Evolutionary conservation across 2,797 vertebrate genomes (phyloP).

Genomic region (Monodelphis domestica): DNA sequence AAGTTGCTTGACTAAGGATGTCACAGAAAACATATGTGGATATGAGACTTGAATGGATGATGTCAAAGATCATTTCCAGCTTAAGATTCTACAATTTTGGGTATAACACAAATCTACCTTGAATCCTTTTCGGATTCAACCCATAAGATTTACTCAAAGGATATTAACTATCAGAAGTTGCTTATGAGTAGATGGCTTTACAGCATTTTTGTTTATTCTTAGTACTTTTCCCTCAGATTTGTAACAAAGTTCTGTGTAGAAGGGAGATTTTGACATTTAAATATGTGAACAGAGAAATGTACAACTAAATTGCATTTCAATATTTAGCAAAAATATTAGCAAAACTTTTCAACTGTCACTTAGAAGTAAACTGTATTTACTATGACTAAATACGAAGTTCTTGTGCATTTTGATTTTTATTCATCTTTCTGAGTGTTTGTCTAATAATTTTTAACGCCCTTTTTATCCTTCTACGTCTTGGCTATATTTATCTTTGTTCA

Average conservation of each 20-base stretch:
- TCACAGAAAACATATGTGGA: neutral
- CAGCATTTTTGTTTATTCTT: neutral
- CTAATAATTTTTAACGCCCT: conserved; percentile 1
- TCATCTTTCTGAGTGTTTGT: conserved; percentile 28
- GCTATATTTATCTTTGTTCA: conserved; percentile 54
- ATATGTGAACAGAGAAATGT: neutral
- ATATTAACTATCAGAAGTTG: conserved; percentile 17
- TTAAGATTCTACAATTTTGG: neutral
- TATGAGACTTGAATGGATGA: neutral
- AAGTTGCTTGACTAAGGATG: neutral
- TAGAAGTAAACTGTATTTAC: neutral
- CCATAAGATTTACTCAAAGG: neutral
- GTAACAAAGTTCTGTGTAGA: neutral
- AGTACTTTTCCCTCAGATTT: conserved; percentile 22
- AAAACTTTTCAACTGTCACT: neutral
- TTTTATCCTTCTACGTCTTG: neutral
- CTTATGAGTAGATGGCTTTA: neutral
- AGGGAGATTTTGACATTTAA: neutral
- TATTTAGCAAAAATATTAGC: neutral
- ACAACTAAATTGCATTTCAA: conserved; percentile 28
- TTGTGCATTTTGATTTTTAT: conserved; percentile 21
- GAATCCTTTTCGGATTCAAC: neutral
- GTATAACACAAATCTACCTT: neutral
- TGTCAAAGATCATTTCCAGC: neutral
- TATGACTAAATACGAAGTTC: neutral